Evolutionary conservation across 2,113 vertebrate genomes (phyloP), one percentile per base, ranked within the genome.

Genomic region (Clarias magur): DNA sequence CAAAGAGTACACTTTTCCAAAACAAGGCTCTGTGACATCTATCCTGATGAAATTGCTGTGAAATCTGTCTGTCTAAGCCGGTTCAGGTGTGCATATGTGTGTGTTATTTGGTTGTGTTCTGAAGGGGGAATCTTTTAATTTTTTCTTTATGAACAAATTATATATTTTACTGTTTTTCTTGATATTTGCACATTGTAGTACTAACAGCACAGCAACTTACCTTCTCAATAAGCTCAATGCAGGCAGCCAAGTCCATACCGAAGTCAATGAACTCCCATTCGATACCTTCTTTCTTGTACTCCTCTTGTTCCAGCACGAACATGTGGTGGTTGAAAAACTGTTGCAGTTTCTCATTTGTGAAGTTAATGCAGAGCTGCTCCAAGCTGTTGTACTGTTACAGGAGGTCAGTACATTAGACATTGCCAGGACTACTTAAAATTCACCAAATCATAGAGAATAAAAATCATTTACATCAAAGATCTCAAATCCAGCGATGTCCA

Each of bases 271-370:
- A 97, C 13, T 93, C 94, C 96, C 96, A 96, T 13, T 96, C 95
- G 89, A 97, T 97, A 1, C 96, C 96, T n/a, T 96, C 96, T 88
- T 96, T 96, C 93, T 96, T 96, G 94, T 96, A 96, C 90, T 96
- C 94, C 93, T 94, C 95, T 87, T 95, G 93, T 88, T 95, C 94
- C 78, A 80, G 53, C n/a, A 80, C 78, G 4, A 80, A 80, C 78
- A 80, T 80, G 92, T 92, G 88, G 27, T 97, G 96, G 88, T 97
- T 97, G 93, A 97, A 97, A 60, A 96, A 97, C 95, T 97, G 96
- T 91, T 97, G 96, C 94, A 97, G 95, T 93, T 97, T 97, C 91
- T 97, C 97, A 85, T 97, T 97, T 0, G 94, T 95, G 90, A 95
- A 95, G 83, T 95, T 95, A 85, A 95, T 95, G 86, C 95, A 95